A percentile compares a stretch with the other conserved stretches of the same genome.
These are phyloP conservation scores for Apodemus speciosus DNA, from an alignment of 2,113 vertebrate species.

Conservation along the genomic window DNA sequence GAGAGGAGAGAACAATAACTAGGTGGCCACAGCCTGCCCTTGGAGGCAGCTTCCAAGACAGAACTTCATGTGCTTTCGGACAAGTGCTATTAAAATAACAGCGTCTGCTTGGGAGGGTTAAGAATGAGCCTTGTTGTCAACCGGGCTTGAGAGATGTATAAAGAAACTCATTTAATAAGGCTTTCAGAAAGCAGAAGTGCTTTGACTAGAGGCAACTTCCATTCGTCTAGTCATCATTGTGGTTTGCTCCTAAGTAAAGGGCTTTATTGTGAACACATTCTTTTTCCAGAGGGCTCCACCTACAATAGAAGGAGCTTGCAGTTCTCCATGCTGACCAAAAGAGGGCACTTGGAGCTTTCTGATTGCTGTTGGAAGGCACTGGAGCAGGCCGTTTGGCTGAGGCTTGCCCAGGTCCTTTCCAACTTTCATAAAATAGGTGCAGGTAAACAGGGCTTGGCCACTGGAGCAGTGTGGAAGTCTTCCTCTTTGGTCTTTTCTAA, in stretches of 20 bases:
- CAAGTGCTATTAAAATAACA: slow-evolving; percentile 37
- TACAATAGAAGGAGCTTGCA: slow-evolving; percentile 64
- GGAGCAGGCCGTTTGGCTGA: background rate
- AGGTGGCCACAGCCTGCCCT: slow-evolving; percentile 33
- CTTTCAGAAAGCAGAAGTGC: background rate
- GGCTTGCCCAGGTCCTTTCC: background rate
- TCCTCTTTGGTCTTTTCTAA: slow-evolving; percentile 24
- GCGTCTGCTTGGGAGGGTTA: slow-evolving; percentile 13
- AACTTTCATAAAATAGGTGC: background rate
- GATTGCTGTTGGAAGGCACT: background rate
- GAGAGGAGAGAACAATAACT: background rate
- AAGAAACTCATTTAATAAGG: slow-evolving; percentile 48
- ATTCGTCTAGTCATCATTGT: slow-evolving; percentile 36
- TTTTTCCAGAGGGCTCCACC: background rate
- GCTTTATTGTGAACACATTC: slow-evolving; percentile 60
- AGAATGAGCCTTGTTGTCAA: slow-evolving; percentile 33
- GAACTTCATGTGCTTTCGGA: slow-evolving; percentile 32
- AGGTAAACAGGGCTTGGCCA: slow-evolving; percentile 19
- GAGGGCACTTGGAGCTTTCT: slow-evolving; percentile 84
- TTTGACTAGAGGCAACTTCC: slow-evolving; percentile 50
- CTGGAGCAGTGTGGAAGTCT: background rate
- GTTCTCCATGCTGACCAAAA: slow-evolving; percentile 67
- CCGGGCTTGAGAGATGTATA: background rate
- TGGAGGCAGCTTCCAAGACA: slow-evolving; percentile 44
- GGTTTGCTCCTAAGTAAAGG: slow-evolving; percentile 10